These are phyloP conservation scores for Caenorhabditis sp. DNA, from an alignment of 2,888 invertebrate species.

Conservation along the genomic window DNA sequence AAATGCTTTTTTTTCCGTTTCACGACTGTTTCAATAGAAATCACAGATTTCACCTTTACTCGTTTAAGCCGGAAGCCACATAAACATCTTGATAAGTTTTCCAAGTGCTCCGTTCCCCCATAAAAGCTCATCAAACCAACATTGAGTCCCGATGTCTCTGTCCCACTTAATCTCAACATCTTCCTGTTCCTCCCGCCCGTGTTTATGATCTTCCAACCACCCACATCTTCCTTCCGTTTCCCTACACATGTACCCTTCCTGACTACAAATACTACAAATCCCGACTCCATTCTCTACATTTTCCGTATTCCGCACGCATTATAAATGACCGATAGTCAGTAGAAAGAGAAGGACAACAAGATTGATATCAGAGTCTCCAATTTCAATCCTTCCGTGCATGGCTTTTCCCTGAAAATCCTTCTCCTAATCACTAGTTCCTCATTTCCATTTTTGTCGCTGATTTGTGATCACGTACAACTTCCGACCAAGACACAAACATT, in stretches of 20 bases:
- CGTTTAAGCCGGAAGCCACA: no score
- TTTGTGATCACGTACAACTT: neutral
- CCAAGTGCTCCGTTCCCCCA: no score
- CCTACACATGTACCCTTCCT: neutral
- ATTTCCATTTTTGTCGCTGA: no score
- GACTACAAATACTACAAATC: slow-evolving; percentile 35
- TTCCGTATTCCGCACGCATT: slow-evolving; percentile 19
- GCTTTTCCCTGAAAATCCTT: neutral
- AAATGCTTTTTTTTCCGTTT: no score
- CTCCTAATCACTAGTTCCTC: neutral
- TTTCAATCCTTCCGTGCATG: neutral
- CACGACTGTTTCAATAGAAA: no score
- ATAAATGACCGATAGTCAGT: slow-evolving; percentile 25
- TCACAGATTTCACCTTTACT: no score
- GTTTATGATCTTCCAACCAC: neutral
- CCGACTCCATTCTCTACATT: slow-evolving; percentile 1
- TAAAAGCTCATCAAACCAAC: no score
- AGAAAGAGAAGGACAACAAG: neutral
- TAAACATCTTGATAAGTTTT: neutral
- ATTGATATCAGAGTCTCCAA: slow-evolving; percentile 21
- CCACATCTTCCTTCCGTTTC: neutral
- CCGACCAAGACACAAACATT: no score
- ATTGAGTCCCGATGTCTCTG: no score
- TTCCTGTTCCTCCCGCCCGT: neutral
- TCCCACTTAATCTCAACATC: no score